Base-by-base conservation (phyloP, 2,797 vertebrate genomes). In the Acipenser oxyrinchus region DNA sequence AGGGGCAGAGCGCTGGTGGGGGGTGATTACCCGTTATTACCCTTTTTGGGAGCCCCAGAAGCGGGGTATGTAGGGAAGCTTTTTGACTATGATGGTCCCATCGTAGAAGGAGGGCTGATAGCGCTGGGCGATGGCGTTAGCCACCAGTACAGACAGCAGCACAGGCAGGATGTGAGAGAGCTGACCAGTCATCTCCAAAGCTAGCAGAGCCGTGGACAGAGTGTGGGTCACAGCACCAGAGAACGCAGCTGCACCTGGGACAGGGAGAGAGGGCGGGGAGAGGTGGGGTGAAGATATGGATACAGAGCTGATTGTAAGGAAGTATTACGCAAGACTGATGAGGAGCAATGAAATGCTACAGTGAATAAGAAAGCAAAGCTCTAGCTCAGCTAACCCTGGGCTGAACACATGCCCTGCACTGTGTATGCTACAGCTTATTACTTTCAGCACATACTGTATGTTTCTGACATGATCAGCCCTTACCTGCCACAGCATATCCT, bases 101-200 rank as follows among this genome's bases (percentile, higher is more conserved):
- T 98, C 95, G 0, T 97, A 98, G 81, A 98, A 95, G 70, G 95
- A 98, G 0, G 92, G 94, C 8, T 93, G 90, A 15, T 78, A 79
- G 61, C 90, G 86, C 51, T 91, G 91, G 23, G 86, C 76, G 3
- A 98, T 74, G 15, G 84, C 91, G 0, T 97, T 98, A 76, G 96
- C 91, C 12, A 90, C 73, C 70, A 99, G 83, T 49, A 95, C 93
- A 0, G 93, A 86, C 66, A 96, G 71, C 64, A 94, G 75, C 2
- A 91, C 78, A 0, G 96, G 96, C 0, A 90, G 77, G 0, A 88
- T 70, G 0, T 98, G 91, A 59, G 86, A 79, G 7, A 94, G 86
- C 85, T 98, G 93, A 0, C 96, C 94, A 0, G 93, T 98, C 74
- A 92, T 67, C 82, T 99, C 96, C 0, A 96, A 77, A 13, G 86